Evolutionary conservation across 2,888 invertebrate species (phyloP), one percentile per base, ranked within the genome.

Genomic region (Acanthococcus lagerstroemiae): DNA sequence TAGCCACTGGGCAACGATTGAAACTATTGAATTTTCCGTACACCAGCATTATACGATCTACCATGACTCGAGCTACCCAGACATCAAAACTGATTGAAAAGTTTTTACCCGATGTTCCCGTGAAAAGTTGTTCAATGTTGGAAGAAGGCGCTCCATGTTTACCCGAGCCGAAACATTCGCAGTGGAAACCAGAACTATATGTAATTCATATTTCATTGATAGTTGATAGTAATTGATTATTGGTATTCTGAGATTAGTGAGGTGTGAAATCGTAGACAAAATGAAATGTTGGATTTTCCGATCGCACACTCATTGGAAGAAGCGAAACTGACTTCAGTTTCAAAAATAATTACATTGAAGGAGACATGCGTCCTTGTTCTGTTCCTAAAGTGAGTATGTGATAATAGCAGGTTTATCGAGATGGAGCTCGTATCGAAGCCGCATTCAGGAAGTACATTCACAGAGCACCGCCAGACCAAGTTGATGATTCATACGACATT

Each of bases 121-220:
- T 85, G 0, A 80, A 81, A 66, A 80, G 85, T 71, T 90, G 90
- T 74, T 82, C 84, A 71, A 77, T 91, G 71, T 77, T 99, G 21
- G 83, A 90, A 67, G 97, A 99, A 77, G 99, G 99, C 0, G 90
- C 94, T 0, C 97, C 97, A 0, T 85, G 94, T 70, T 88, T 90
- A 0, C 95, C 96, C 0, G 95, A 96, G 73, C 97, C 97, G 0
- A 89, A 92, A 0, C 80, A 88, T 0, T 86, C 88, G 0, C 84
- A 86, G 73, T 96, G 95, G 94, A 85, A 81, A 73, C 91, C 95
- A 0, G 91, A 92, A 73, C 78, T 80, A 72, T 80, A 83, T 77
- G 90, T 90, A 79, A 78, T 80, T 75, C 66, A 65, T 30, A 24
- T n/a, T n/a, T n/a, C n/a, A n/a, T n/a, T n/a, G n/a, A n/a, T n/a